Percentiles rank a stretch among this genome's conserved stretches.
Conservation (phyloP, 2,113 vertebrate genomes). For the Rhodinocichla rosea region DNA sequence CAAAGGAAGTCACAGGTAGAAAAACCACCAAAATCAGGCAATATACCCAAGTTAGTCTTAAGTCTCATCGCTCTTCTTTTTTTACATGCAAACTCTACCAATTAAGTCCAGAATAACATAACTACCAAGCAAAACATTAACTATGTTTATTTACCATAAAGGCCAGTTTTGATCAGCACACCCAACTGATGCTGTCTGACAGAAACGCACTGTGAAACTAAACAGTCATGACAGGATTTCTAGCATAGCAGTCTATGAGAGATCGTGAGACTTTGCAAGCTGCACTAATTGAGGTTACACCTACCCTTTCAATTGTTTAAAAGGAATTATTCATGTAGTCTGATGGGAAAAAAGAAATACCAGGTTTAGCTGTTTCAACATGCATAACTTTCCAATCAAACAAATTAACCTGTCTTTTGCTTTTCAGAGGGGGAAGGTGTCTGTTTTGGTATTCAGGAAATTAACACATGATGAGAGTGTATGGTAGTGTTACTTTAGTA, state of each 20-base stretch:
- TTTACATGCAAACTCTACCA: not conserved
- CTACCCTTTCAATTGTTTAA: not conserved
- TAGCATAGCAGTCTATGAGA: not conserved
- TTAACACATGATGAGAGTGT: not conserved
- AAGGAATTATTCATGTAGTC: not conserved
- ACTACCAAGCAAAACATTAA: not conserved
- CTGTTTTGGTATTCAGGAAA: not conserved
- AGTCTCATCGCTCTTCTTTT: not conserved
- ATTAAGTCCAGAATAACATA: not conserved
- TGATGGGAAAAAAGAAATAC: not conserved
- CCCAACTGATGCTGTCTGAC: not conserved
- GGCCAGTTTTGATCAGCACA: not conserved
- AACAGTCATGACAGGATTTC: not conserved
- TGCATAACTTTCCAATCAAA: not conserved
- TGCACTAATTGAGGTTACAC: not conserved
- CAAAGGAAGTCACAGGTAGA: not conserved
- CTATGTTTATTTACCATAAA: not conserved
- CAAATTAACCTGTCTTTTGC: not conserved
- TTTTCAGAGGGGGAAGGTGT: not conserved
- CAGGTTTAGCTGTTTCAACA: not conserved
- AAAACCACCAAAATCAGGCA: not conserved
- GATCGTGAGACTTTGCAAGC: not conserved
- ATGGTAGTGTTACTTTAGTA: not conserved
- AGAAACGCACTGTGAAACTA: not conserved
- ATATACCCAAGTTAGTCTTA: not conserved